These are phyloP conservation scores for Porphyrio hochstetteri DNA, from an alignment of 2,113 vertebrate genomes.

Conservation along the genomic window DNA sequence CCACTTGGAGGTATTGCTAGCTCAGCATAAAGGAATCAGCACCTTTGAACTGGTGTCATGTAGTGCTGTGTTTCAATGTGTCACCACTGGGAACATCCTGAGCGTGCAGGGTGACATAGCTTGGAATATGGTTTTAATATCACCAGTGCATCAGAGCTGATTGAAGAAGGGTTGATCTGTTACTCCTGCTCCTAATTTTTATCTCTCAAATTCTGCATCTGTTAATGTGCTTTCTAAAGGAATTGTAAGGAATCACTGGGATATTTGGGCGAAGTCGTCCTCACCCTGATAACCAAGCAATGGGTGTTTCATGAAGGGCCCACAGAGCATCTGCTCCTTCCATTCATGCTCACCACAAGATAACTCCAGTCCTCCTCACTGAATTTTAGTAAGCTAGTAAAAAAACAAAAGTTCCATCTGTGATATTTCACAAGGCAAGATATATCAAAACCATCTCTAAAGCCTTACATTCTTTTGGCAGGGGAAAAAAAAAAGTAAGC, in stretches of 20 bases:
- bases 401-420: background rate
- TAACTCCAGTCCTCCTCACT: background rate
- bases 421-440: background rate
- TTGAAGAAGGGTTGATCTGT: background rate
- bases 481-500: no score
- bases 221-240: background rate
- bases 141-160: background rate
- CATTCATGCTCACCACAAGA: background rate
- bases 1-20: background rate
- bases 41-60: background rate
- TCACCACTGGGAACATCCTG: background rate
- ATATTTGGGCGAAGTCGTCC: background rate
- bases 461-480: background rate
- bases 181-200: background rate
- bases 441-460: background rate
- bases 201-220: background rate
- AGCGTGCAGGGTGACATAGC: background rate
- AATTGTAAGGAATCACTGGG: background rate
- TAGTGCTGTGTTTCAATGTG: background rate
- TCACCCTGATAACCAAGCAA: background rate
- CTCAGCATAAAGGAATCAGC: background rate
- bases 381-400: background rate
- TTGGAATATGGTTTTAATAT: background rate
- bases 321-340: background rate
- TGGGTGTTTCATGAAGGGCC: background rate